Percentiles rank a stretch among this genome's conserved stretches.
phyloP scores from a whole-genome alignment of 2,888 invertebrate genomes.

The Drosophila suboccidentalis region DNA sequence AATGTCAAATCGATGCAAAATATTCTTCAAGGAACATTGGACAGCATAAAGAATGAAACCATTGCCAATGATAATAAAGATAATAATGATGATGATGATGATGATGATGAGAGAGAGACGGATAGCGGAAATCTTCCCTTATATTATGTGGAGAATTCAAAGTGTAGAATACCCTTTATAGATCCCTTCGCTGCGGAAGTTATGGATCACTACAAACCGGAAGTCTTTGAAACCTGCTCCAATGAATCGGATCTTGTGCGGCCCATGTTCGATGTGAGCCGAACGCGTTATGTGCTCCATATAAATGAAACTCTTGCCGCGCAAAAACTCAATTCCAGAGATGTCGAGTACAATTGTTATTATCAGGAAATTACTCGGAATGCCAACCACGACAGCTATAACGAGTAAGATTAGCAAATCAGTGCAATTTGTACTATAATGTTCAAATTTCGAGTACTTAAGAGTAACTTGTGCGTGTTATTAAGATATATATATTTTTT shows the following conservation, averaged over 20 bases:
- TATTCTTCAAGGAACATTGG: neutral
- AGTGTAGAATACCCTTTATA: slow-evolving; percentile 88
- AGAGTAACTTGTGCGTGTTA: neutral
- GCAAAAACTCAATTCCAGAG: slow-evolving; percentile 48
- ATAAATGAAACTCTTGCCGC: slow-evolving; percentile 61
- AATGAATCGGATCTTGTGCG: slow-evolving; percentile 66
- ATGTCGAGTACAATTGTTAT: slow-evolving; percentile 73
- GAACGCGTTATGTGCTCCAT: slow-evolving; percentile 54
- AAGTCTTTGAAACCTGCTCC: slow-evolving; percentile 86
- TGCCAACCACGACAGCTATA: slow-evolving; percentile 40
- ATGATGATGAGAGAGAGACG: neutral
- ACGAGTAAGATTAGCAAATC: slow-evolving; percentile 44
- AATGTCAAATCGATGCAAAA: neutral
- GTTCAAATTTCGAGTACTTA: neutral
- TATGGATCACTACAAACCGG: slow-evolving; percentile 86
- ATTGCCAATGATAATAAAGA: too few species aligned
- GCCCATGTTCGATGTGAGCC: slow-evolving; percentile 54
- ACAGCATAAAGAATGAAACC: neutral
- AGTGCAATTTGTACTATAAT: neutral
- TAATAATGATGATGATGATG: too few species aligned
- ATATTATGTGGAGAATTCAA: slow-evolving; percentile 85
- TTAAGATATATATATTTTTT: neutral
- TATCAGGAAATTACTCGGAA: slow-evolving; percentile 77
- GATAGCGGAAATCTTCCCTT: neutral
- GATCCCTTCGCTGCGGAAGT: slow-evolving; percentile 87